Base-by-base conservation (phyloP, 2,113 vertebrate species). In the Sakesphorus luctuosus region DNA sequence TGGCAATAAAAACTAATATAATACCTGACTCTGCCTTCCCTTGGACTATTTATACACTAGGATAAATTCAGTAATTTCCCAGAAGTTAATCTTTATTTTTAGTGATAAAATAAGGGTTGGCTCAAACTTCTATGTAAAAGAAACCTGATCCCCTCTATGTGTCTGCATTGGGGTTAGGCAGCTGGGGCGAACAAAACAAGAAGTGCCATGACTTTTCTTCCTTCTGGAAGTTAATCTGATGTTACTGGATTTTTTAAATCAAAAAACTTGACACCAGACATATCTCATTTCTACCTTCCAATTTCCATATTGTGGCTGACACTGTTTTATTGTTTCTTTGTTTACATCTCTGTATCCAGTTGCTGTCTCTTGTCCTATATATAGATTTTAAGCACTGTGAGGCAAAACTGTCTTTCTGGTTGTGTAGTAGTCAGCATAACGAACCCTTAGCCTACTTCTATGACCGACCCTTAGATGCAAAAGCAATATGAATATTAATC, bases 1-100 rank as follows among this genome's bases (percentile, higher is more conserved):
- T 81, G 53, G 73, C 56, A 92, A 81, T 93, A 84, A 96, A 88
- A 97, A 85, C 58, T 90, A 90, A 94, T 85, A 59, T n/a, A 92
- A 65, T 52, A 55, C 56, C 69, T 44, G 49, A 65, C 49, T 89
- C 58, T 94, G 82, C 66, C 69, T 88, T 90, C 83, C 84, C 76
- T 89, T 84, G 73, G 21, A 61, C 56, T 92, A 90, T 77, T 93
- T 84, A 88, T 90, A 35, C 49, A 84, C 73, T 58, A 59, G 90
- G 40, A 90, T 93, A 94, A 78, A 88, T 92, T 81, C 73, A 62
- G 68, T 86, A 77, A 94, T 91, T 96, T 93, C 79, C 78, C 87
- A 80, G 82, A 92, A 86, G 68, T 92, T 93, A 84, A 86, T 90
- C 76, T 93, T 94, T 84, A 81, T 89, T 89, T 94, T 80, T 75